Evolutionary conservation across 2,797 vertebrate species (phyloP).

Genomic region (Schizopygopsis malacanthus): DNA sequence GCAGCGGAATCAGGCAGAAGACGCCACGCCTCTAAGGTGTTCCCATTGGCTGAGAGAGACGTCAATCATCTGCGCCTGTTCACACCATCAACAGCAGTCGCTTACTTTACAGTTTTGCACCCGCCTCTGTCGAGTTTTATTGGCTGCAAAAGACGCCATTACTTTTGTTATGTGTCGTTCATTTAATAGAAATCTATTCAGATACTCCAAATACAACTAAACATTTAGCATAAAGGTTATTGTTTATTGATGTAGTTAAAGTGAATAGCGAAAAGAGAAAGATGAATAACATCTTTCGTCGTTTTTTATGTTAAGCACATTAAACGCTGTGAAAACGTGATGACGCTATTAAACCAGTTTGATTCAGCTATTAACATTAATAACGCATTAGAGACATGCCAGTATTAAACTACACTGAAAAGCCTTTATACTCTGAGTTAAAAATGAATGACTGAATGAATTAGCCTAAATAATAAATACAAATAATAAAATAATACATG

Average conservation of each 20-base stretch:
- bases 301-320: background rate
- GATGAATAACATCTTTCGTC: background rate
- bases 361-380: background rate
- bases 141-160: background rate
- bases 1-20: slow-evolving; percentile 58
- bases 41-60: slow-evolving; percentile 68
- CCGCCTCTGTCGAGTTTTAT: background rate
- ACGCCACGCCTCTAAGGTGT: slow-evolving; percentile 62
- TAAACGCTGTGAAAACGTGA: background rate
- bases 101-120: background rate
- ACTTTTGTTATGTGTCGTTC: background rate
- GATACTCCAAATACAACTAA: background rate
- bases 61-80: slow-evolving; percentile 59
- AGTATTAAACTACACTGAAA: background rate
- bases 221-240: background rate
- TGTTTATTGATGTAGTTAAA: background rate
- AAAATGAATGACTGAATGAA: background rate
- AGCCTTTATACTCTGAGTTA: background rate
- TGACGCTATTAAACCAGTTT: background rate
- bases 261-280: background rate
- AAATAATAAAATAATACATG: background rate
- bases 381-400: background rate
- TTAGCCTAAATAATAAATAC: too few relatives aligned
- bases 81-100: background rate
- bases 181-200: background rate